Percentiles rank a stretch among this genome's conserved stretches.
Conservation (phyloP, 2,888 invertebrate species). For the Nemotelus nigrinus region DNA sequence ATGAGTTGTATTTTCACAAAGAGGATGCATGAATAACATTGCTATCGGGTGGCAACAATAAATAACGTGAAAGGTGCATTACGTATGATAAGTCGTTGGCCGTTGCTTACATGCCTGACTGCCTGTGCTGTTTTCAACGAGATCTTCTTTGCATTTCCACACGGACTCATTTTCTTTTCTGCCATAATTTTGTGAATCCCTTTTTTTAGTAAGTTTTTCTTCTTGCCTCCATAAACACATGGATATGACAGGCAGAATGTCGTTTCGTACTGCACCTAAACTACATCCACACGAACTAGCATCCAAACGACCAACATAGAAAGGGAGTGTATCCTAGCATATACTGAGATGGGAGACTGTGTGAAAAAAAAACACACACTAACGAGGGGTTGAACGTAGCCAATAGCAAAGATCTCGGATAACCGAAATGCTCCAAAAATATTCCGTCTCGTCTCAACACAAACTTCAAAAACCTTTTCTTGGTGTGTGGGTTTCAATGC, state of each 20-base stretch:
- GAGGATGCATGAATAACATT: too few relatives aligned
- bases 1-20: too few relatives aligned
- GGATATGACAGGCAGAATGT: conserved; percentile 25
- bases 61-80: too few relatives aligned
- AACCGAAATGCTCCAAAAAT: conserved; percentile 52
- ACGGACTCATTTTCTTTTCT: too few relatives aligned
- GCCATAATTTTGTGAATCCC: too few relatives aligned
- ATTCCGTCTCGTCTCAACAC: conserved; percentile 28
- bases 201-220: too few relatives aligned
- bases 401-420: conserved; percentile 55
- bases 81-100: too few relatives aligned
- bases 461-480: conserved; percentile 8
- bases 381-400: conserved; percentile 47
- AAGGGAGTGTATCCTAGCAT: conserved; percentile 23
- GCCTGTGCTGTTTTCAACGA: too few relatives aligned
- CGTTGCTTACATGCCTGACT: too few relatives aligned
- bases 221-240: neutral
- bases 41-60: too few relatives aligned
- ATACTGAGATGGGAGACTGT: neutral
- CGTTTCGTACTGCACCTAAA: neutral
- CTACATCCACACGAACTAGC: neutral
- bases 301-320: conserved; percentile 22
- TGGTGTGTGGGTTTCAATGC: neutral
- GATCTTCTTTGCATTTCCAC: too few relatives aligned
- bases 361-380: neutral